Conservation (phyloP, 2,797 vertebrate genomes). For the Ceryle rudis region DNA sequence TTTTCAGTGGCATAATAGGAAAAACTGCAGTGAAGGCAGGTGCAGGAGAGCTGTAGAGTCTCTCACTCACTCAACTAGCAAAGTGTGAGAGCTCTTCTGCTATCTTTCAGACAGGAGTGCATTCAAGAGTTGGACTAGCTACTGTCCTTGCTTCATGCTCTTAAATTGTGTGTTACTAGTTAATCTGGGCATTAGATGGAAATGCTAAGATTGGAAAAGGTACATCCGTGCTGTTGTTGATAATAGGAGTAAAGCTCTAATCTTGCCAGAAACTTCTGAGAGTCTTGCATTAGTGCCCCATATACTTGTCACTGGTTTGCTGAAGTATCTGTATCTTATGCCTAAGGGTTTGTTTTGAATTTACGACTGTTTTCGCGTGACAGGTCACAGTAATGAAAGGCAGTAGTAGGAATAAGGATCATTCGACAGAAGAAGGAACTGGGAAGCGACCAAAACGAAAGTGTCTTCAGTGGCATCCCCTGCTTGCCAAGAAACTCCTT, state of each 20-base stretch:
- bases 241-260: neutral
- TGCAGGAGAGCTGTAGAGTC: neutral
- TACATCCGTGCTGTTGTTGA: neutral
- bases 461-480: slow-evolving; percentile 98
- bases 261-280: neutral
- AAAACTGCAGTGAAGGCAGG: neutral
- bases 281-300: neutral
- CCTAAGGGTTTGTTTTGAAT: neutral
- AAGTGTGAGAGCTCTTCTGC: neutral
- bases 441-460: slow-evolving; percentile 96
- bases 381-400: slow-evolving; percentile 96
- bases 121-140: neutral
- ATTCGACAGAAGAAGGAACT: slow-evolving; percentile 89
- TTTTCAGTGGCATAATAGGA: neutral
- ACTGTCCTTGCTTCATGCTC: neutral
- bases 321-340: neutral
- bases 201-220: neutral
- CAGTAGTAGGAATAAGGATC: slow-evolving; percentile 92
- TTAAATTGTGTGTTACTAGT: neutral
- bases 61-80: neutral
- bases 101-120: neutral
- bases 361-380: neutral
- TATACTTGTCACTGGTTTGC: neutral
- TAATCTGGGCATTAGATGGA: neutral
- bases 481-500: slow-evolving; percentile 95